These are phyloP conservation scores for Anagrus nilaparvatae DNA, from an alignment of 1,140 invertebrate species.

Conservation along the genomic window DNA sequence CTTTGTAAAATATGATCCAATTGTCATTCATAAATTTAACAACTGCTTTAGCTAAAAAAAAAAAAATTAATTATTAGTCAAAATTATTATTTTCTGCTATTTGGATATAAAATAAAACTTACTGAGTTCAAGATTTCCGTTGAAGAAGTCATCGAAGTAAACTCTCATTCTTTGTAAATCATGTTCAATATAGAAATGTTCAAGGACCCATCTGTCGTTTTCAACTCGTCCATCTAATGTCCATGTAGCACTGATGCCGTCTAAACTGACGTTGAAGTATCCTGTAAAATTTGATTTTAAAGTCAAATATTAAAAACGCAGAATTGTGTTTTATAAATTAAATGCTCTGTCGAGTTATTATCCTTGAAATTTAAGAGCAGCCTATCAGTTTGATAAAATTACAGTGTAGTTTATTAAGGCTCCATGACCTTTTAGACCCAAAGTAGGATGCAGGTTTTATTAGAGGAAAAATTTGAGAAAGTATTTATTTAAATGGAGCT, in stretches of 20 bases:
- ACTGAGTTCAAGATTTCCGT: slow-evolving; percentile 48
- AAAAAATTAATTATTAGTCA: slow-evolving; percentile 5
- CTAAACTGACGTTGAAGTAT: slow-evolving; percentile 33
- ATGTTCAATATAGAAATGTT: slow-evolving; percentile 52
- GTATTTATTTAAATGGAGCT: no score
- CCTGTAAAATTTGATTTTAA: no score
- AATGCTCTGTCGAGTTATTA: no score
- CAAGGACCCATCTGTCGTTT: slow-evolving; percentile 36
- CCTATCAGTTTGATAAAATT: no score
- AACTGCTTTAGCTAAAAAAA: slow-evolving; percentile 39
- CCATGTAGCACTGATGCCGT: slow-evolving; percentile 26
- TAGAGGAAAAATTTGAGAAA: no score
- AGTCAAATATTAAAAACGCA: no score
- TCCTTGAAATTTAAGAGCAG: no score
- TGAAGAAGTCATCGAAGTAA: slow-evolving; percentile 44
- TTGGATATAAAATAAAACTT: slow-evolving; percentile 26
- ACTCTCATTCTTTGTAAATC: slow-evolving; percentile 48
- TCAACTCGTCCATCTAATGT: slow-evolving; percentile 27
- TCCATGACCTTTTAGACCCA: no score
- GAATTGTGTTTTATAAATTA: background rate
- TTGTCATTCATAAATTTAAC: slow-evolving; percentile 45
- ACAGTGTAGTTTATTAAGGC: no score
- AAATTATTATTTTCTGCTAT: slow-evolving; percentile 1
- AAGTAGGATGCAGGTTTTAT: no score
- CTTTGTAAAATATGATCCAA: slow-evolving; percentile 47